phyloP scores from a whole-genome alignment of 1,140 invertebrate species.

The Coelopa frigida region DNA sequence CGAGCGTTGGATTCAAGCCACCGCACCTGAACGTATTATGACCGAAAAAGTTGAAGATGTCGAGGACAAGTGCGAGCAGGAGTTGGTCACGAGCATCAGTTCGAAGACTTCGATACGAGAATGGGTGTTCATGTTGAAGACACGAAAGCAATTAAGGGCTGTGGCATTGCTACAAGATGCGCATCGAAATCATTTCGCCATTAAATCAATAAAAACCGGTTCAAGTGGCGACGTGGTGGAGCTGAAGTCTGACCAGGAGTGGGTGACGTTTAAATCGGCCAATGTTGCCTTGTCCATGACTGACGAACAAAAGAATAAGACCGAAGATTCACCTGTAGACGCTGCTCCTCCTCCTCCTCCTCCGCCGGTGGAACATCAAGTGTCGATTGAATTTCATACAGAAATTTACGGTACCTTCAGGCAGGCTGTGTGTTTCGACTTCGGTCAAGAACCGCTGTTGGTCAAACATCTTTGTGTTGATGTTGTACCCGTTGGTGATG shows the following conservation, averaged over 20 bases:
- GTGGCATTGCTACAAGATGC: conserved; percentile 66
- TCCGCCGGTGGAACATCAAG: conserved; percentile 47
- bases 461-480: conserved; percentile 70
- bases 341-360: too few species aligned
- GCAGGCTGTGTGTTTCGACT: conserved; percentile 73
- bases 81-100: conserved; percentile 56
- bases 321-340: too few species aligned
- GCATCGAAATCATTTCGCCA: conserved; percentile 63
- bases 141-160: conserved; percentile 48
- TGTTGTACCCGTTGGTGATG: conserved; percentile 62
- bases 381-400: conserved; percentile 64
- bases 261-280: conserved; percentile 46
- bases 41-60: conserved; percentile 53
- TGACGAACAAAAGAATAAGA: too few species aligned
- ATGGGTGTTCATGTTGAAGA: conserved; percentile 60
- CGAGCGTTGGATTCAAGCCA: conserved; percentile 55
- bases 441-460: conserved; percentile 63
- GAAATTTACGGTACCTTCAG: conserved; percentile 74
- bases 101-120: conserved; percentile 59
- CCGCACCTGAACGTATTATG: conserved; percentile 53
- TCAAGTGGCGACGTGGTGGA: conserved; percentile 26
- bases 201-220: conserved; percentile 49
- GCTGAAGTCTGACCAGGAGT: conserved; percentile 54
- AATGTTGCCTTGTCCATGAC: too few species aligned
- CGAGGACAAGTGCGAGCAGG: conserved; percentile 53